These are phyloP conservation scores for Taxidea taxus DNA, from an alignment of 2,113 vertebrate species.

Conservation along the genomic window DNA sequence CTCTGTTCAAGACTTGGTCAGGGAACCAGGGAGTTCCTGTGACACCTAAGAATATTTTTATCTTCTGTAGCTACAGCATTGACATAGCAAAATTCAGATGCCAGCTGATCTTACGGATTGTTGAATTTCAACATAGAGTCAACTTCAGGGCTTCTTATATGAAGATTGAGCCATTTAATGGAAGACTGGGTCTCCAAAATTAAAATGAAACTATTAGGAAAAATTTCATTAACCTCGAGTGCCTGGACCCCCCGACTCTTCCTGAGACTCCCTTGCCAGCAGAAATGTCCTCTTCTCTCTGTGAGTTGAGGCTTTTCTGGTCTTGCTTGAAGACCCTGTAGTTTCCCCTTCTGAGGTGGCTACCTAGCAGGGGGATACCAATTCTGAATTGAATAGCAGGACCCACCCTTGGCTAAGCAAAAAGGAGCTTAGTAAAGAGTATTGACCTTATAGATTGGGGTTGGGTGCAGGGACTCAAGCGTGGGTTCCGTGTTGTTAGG, in stretches of 20 bases:
- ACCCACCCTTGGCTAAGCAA: background rate
- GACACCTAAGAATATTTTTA: background rate
- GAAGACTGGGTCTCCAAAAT: background rate
- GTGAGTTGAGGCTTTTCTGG: background rate
- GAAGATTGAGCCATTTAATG: background rate
- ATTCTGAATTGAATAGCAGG: background rate
- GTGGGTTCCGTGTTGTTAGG: background rate
- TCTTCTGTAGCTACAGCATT: background rate
- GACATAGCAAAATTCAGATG: background rate
- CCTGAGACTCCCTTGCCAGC: background rate
- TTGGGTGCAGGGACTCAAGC: background rate
- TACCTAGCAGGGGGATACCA: background rate
- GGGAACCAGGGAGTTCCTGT: background rate
- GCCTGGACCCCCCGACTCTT: fast-evolving
- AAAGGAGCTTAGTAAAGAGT: background rate
- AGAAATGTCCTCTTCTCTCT: background rate
- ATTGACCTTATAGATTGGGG: background rate
- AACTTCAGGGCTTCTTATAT: background rate
- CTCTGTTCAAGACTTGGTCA: background rate
- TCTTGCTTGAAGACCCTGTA: background rate
- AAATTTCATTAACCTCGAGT: background rate
- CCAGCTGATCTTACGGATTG: background rate
- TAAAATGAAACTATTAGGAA: background rate
- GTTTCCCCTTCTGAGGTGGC: background rate
- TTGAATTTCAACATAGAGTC: background rate